Conservation (phyloP, 1,140 invertebrate species). For the Forficula auricularia region DNA sequence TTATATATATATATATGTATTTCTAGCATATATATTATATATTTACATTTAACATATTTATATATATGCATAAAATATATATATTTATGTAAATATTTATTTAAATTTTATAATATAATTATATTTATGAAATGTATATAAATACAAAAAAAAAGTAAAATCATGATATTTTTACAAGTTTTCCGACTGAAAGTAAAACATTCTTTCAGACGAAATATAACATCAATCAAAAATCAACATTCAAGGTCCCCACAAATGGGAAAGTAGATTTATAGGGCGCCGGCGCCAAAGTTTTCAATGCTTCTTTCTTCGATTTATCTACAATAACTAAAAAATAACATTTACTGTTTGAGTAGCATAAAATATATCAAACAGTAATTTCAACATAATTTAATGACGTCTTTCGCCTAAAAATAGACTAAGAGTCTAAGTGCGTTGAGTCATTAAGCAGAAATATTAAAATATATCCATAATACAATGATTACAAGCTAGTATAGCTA, state of each 20-base stretch:
- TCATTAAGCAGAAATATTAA: slow-evolving; percentile 1
- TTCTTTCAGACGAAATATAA: no score
- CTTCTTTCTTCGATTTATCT: slow-evolving; percentile 2
- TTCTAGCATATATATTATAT: neutral
- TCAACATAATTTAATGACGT: no score
- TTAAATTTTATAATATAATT: slow-evolving; percentile 3
- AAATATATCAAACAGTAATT: no score
- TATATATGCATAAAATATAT: slow-evolving; percentile 8
- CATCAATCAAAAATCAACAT: no score
- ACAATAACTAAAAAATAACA: no score
- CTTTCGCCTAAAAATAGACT: slow-evolving; percentile 7
- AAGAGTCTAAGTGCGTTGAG: slow-evolving; percentile 1
- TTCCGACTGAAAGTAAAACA: no score
- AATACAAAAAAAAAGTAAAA: no score
- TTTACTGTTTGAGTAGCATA: no score
- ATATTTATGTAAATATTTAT: slow-evolving; percentile 13
- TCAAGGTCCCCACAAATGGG: no score
- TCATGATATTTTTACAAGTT: no score
- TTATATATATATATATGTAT: neutral
- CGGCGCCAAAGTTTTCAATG: neutral
- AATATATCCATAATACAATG: slow-evolving; percentile 3
- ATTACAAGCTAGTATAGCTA: slow-evolving; percentile 1
- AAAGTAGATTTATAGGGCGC: no score
- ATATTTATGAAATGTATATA: no score
- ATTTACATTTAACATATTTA: neutral